Base-by-base conservation (phyloP, 2,797 vertebrate genomes). In the Borostomias antarcticus region DNA sequence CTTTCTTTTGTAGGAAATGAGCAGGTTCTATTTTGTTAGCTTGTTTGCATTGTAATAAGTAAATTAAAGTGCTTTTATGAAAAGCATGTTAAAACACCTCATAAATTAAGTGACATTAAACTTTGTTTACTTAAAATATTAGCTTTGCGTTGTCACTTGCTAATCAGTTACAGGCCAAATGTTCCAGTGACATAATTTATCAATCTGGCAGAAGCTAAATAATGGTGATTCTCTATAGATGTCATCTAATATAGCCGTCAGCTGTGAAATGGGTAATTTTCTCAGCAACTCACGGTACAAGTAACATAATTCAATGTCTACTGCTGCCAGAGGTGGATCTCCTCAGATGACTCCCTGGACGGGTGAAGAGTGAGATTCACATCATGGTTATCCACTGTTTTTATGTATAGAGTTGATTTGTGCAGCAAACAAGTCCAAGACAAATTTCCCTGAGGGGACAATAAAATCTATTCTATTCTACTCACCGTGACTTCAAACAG, bases 1-100 rank as follows among this genome's bases (percentile, higher is more conserved):
- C 80, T 91, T 95, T 94, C 80, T 95, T 96, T 96, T 95, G 88
- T 96, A 96, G 94, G 88, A 90, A 89, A 88, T 81, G 83, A 93
- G 86, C 85, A 89, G 92, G 87, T 91, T 93, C 87, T 95, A 95
- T 95, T 96, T 96, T 95, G 91, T 92, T 93, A 92, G 90, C 58
- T 88, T 88, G 82, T 91, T 90, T 91, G 84, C 92, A 92, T 88
- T 81, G 79, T 86, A 85, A 66, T 63, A 80, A 85, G 82, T 93
- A 90, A 91, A 86, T 92, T 85, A 91, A 85, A 88, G 86, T 65
- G 59, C 69, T 82, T 89, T 89, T 89, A 79, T 86, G 79, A 83
- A 84, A 86, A 87, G 74, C 76, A 85, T 40, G 28, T 28, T 52
- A 50, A 69, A 45, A 73, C 21, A 37, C 47, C 35, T 85, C 40